phyloP scores from a whole-genome alignment of 2,113 vertebrate species.

The Campylomormyrus numenius region DNA sequence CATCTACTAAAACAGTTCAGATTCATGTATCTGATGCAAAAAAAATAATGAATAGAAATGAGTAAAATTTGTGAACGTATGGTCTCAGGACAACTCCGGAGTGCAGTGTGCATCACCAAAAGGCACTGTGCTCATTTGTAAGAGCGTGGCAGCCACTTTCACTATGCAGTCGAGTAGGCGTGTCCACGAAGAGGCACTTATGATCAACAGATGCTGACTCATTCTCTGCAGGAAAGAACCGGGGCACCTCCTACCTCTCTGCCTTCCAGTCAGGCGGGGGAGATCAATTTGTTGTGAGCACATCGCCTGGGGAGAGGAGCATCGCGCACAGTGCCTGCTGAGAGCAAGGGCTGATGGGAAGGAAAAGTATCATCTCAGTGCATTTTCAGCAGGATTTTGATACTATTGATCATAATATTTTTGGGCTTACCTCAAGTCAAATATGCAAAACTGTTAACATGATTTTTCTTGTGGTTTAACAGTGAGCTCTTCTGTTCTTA shows the following conservation, averaged over 20 bases:
- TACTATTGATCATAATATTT: neutral
- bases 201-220: constrained; percentile 11
- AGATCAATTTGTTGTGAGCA: neutral
- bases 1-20: neutral
- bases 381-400: neutral
- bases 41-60: neutral
- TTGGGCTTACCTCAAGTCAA: neutral
- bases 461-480: neutral
- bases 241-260: neutral
- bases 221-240: neutral
- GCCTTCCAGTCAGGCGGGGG: neutral
- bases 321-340: neutral
- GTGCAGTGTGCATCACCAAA: neutral
- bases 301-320: neutral
- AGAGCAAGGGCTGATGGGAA: neutral
- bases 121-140: neutral
- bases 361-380: neutral
- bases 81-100: neutral
- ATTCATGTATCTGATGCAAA: neutral
- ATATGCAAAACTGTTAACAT: neutral
- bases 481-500: neutral
- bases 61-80: neutral
- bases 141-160: neutral
- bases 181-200: neutral
- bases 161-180: neutral